Percentiles rank a stretch among this genome's conserved stretches.
phyloP scores from a whole-genome alignment of 23 tunicate genomes.

The Clavelina lepadiformis region DNA sequence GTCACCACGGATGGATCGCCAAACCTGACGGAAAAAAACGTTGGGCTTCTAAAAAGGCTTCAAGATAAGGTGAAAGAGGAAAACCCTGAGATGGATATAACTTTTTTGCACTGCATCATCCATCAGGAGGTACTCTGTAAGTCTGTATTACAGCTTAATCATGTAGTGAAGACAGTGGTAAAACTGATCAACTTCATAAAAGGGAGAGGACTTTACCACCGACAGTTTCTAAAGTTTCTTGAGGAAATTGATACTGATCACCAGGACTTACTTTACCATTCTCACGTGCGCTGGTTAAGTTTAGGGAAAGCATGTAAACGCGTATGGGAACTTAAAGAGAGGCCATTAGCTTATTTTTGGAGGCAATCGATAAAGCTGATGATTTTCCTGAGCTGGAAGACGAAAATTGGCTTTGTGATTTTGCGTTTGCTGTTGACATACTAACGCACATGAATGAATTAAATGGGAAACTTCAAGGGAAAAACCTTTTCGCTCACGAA shows the following conservation, averaged over 20 bases:
- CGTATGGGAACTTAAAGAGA: slow-evolving; percentile 13
- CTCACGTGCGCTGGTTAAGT: slow-evolving; percentile 31
- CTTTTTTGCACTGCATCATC: slow-evolving; percentile 27
- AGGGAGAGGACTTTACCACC: slow-evolving; percentile 28
- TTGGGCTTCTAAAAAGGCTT: slow-evolving; percentile 32
- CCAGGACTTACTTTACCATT: slow-evolving; percentile 29
- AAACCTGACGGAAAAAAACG: slow-evolving; percentile 28
- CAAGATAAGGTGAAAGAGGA: slow-evolving; percentile 20
- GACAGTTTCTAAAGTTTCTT: slow-evolving; percentile 23
- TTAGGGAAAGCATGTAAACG: slow-evolving; percentile 27
- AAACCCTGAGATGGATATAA: slow-evolving; percentile 12
- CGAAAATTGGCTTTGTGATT: slow-evolving; percentile 27
- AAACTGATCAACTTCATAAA: slow-evolving; percentile 25
- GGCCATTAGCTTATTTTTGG: slow-evolving; percentile 23
- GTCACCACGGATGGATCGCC: slow-evolving; percentile 40
- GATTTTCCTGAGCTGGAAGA: slow-evolving; percentile 20
- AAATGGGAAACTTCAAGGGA: slow-evolving; percentile 24
- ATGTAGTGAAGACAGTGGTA: slow-evolving; percentile 37
- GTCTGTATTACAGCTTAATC: slow-evolving; percentile 24
- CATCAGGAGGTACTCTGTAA: slow-evolving; percentile 21
- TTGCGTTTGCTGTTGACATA: slow-evolving; percentile 25
- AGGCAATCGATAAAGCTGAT: slow-evolving; percentile 24
- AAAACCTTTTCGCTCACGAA: slow-evolving; percentile 17
- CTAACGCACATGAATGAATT: slow-evolving; percentile 23
- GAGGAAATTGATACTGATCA: slow-evolving; percentile 26